Evolutionary conservation across 2,888 invertebrate genomes (phyloP).

Genomic region (Drosophila algonquin): DNA sequence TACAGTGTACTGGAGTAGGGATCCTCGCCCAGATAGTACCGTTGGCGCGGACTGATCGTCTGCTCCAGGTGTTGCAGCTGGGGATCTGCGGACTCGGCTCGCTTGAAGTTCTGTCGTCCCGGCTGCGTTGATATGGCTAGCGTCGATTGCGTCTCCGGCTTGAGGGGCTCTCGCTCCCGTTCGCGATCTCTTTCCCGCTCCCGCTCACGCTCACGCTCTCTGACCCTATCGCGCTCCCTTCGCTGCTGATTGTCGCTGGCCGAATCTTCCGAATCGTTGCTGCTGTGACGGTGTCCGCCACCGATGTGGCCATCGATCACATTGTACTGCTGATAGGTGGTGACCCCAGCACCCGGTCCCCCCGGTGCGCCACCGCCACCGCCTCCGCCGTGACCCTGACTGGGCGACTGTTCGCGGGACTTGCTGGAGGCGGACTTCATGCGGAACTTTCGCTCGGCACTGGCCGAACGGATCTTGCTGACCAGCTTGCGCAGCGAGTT

Average conservation of each 20-base stretch:
- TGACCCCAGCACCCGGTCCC: constrained; percentile 35
- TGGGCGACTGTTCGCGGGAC: constrained; percentile 85
- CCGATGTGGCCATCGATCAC: constrained; percentile 84
- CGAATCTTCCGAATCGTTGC: constrained; percentile 66
- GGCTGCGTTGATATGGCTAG: constrained; percentile 10
- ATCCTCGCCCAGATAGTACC: constrained; percentile 94
- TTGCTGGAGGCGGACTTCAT: constrained; percentile 85
- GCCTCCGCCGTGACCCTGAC: constrained; percentile 49
- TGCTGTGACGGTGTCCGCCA: constrained; percentile 60
- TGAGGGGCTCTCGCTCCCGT: constrained; percentile 24
- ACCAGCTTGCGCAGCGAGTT: constrained; percentile 93
- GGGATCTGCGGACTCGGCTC: constrained; percentile 53
- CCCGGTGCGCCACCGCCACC: neutral
- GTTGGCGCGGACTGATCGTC: constrained; percentile 87
- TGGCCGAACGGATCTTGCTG: constrained; percentile 91
- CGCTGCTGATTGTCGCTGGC: constrained; percentile 52
- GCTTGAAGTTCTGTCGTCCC: constrained; percentile 41
- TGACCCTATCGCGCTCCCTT: constrained; percentile 6
- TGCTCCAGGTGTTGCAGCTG: constrained; percentile 55
- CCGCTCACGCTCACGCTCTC: constrained; percentile 9
- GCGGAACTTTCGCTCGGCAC: constrained; percentile 88
- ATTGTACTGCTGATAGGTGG: constrained; percentile 84
- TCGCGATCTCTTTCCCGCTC: constrained; percentile 14
- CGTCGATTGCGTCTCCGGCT: constrained; percentile 54
- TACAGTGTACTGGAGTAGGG: constrained; percentile 93